Percentiles rank a stretch among this genome's conserved stretches.
Evolutionary conservation across 2,113 vertebrate species (phyloP).

Genomic region (Micronycteris hirsuta): DNA sequence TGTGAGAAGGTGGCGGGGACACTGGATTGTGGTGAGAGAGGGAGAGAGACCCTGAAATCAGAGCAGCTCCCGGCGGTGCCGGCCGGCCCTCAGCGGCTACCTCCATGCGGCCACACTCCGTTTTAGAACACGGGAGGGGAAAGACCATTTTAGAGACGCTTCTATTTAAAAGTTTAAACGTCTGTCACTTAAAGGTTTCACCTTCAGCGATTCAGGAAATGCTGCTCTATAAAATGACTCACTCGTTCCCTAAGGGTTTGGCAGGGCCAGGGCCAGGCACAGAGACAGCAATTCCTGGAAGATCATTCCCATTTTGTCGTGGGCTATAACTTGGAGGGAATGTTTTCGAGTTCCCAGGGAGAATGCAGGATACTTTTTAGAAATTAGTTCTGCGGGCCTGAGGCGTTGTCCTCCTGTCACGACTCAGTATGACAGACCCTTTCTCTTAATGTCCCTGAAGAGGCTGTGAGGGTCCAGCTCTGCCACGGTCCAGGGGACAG

Average conservation of each 20-base stretch:
- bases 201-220: constrained; percentile 36
- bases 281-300: constrained; percentile 36
- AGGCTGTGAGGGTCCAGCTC: background rate
- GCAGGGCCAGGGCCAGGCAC: background rate
- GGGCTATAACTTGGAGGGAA: background rate
- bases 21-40: background rate
- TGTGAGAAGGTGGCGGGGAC: fast-evolving
- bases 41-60: background rate
- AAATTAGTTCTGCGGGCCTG: background rate
- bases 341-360: background rate
- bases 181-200: background rate
- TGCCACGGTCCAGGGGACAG: fast-evolving
- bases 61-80: background rate
- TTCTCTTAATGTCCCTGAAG: background rate
- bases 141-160: background rate
- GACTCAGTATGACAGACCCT: background rate
- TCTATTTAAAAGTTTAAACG: background rate
- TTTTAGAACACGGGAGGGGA: background rate
- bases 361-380: background rate
- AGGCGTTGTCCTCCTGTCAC: background rate
- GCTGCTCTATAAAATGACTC: constrained; percentile 46
- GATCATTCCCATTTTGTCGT: background rate
- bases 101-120: background rate
- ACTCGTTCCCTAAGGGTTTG: background rate
- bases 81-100: no score